Evolutionary conservation across 30 jellyfish, hydroid and myxozoan genomes (phyloP), one percentile per base, ranked within the genome.

Genomic region (Chironex yamaguchii): DNA sequence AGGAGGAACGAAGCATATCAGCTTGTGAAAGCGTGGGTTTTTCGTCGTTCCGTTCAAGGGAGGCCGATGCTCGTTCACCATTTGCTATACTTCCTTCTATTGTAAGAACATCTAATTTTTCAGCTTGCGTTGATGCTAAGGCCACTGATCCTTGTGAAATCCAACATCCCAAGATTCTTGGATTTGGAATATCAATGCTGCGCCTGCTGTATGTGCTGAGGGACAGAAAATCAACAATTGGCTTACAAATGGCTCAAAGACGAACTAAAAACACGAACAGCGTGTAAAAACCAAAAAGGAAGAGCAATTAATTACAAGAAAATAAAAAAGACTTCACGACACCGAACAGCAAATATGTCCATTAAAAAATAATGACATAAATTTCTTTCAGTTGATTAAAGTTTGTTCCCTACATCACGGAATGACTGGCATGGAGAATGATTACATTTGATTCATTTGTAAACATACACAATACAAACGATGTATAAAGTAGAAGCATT

Each of bases 111-210:
- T 86, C 96, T 17, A 92, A 80, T 23, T 71, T 92, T 49, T 78
- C 74, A 0, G 89, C 93, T 63, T 92, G 96, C 27, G 82, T 87
- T 26, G 97, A 86, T 0, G 98, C 81, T 3, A 94, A 22, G 4
- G 83, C 91, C 34, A 94, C 63, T 17, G 97, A 76, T 3, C 97
- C 93, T 3, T 85, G 91, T 23, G 89, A 77, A 0, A 62, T n/a
- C 34, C 92, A 97, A 36, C 49, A 64, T 20, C 99, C 99, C 27
- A 94, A 91, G 70, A 83, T 84, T 50, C 97, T 81, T 51, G 99
- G 99, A 52, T 77, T 87, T 26, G 96, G 94, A 13, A 94, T 76
- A 76, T 94, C 99, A 52, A 94, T 89, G 49, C 77, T 86, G 33
- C 85, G 53, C 24, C 99, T 50, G 23, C 91, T 76, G 49, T 49